A percentile compares a stretch with the other conserved stretches of the same genome.
phyloP scores from a whole-genome alignment of 2,113 vertebrate species.

The Capricornis sumatraensis region DNA sequence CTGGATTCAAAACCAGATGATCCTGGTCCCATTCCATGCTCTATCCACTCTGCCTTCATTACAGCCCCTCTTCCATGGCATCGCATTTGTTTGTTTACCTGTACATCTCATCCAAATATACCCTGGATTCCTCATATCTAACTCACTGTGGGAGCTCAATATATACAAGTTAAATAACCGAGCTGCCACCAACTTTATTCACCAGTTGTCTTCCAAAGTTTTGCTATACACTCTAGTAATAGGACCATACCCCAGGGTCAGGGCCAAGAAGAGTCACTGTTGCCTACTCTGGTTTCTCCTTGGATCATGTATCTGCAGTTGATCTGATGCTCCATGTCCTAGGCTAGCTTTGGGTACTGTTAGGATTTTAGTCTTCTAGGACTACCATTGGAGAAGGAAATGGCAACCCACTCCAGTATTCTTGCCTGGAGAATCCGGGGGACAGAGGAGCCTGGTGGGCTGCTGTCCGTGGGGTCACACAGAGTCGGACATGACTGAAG shows the following conservation, averaged over 20 bases:
- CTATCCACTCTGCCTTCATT: neutral
- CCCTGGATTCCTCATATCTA: neutral
- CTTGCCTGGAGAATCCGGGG: neutral
- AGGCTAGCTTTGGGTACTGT: neutral
- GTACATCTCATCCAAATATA: neutral
- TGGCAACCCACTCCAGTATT: neutral
- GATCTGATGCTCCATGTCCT: neutral
- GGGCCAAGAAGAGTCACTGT: neutral
- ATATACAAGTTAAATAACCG: neutral
- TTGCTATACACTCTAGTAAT: neutral
- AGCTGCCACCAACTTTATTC: neutral
- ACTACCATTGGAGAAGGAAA: neutral
- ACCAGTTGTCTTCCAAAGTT: neutral
- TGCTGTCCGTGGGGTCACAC: fast-evolving
- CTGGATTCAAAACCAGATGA: neutral
- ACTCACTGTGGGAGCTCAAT: neutral
- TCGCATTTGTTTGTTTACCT: neutral
- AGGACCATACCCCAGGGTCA: neutral
- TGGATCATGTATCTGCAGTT: neutral
- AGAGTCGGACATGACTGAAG: fast-evolving
- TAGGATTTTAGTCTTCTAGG: neutral
- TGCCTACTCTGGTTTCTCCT: neutral
- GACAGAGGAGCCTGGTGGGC: neutral
- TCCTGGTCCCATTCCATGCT: neutral
- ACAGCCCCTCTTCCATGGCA: neutral